These are phyloP conservation scores for Nephila pilipes DNA, from an alignment of 1,140 invertebrate species.

Conservation along the genomic window DNA sequence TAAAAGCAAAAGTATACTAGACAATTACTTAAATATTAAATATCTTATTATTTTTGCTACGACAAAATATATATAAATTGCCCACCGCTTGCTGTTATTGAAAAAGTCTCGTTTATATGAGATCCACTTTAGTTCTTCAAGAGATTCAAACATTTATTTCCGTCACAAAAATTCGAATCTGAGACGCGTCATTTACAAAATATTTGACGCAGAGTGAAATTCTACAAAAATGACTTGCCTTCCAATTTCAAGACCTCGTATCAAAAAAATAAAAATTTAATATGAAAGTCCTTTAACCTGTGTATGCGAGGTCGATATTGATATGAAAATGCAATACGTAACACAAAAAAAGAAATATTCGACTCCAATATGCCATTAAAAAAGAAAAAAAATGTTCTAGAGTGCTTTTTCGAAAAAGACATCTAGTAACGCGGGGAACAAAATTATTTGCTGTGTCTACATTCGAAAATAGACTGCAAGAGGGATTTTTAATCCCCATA, in stretches of 20 bases:
- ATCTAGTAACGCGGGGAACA: background rate
- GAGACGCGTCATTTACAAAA: too few relatives aligned
- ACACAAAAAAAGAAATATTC: background rate
- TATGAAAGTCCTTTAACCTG: background rate
- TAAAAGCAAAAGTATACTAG: too few relatives aligned
- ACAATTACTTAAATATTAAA: too few relatives aligned
- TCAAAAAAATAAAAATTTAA: background rate
- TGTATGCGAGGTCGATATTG: background rate
- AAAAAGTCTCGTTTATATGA: too few relatives aligned
- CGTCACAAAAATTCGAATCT: too few relatives aligned
- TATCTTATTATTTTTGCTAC: too few relatives aligned
- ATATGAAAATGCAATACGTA: background rate
- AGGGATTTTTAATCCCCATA: conserved; percentile 16
- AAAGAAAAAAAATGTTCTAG: background rate
- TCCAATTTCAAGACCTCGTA: background rate
- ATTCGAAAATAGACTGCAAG: conserved; percentile 10
- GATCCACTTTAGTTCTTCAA: too few relatives aligned
- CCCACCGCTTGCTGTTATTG: too few relatives aligned
- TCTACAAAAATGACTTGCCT: too few relatives aligned
- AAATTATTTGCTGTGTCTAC: background rate
- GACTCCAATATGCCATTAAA: background rate
- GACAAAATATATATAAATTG: too few relatives aligned
- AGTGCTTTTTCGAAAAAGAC: background rate
- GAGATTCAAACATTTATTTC: too few relatives aligned
- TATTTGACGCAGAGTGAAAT: too few relatives aligned